These are phyloP conservation scores for Gymnocypris eckloni DNA, from an alignment of 2,797 vertebrate genomes.

Conservation along the genomic window DNA sequence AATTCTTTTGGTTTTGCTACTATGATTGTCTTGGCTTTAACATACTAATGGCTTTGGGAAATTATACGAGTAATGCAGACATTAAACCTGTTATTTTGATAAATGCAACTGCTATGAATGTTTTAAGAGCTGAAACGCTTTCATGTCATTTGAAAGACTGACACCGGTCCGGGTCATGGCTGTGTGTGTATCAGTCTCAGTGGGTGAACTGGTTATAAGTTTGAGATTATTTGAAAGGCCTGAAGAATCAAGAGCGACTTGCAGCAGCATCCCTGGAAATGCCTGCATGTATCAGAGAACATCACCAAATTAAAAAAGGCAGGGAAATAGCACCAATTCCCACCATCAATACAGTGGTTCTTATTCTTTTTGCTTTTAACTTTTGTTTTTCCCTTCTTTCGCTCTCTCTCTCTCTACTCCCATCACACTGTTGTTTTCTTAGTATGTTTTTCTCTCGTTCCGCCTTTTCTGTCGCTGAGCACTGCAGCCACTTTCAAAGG, in stretches of 20 bases:
- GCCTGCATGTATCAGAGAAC: constrained; percentile 64
- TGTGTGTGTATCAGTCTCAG: constrained; percentile 52
- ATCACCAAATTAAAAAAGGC: constrained; percentile 81
- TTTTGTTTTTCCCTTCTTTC: constrained; percentile 68
- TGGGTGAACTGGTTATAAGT: constrained; percentile 35
- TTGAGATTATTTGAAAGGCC: constrained; percentile 39
- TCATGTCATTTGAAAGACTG: not conserved
- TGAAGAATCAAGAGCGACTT: constrained; percentile 44
- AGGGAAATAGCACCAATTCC: constrained; percentile 78
- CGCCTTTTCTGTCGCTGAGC: constrained; percentile 83
- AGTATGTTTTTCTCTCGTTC: constrained; percentile 82
- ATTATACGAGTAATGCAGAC: not conserved
- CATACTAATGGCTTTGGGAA: not conserved
- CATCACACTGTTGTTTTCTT: constrained; percentile 80
- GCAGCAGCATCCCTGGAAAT: constrained; percentile 64
- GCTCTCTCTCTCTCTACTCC: constrained; percentile 61
- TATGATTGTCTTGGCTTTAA: not conserved
- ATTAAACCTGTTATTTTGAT: not conserved
- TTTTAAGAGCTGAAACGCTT: not conserved
- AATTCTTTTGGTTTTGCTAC: not conserved
- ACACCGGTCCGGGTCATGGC: constrained; percentile 10
- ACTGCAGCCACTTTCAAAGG: constrained; percentile 86
- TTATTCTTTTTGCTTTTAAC: constrained; percentile 77
- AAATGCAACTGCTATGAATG: not conserved
- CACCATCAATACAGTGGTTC: constrained; percentile 80